Base-by-base conservation (phyloP, 1,140 invertebrate genomes). In the Lamellibrachia luymesi region DNA sequence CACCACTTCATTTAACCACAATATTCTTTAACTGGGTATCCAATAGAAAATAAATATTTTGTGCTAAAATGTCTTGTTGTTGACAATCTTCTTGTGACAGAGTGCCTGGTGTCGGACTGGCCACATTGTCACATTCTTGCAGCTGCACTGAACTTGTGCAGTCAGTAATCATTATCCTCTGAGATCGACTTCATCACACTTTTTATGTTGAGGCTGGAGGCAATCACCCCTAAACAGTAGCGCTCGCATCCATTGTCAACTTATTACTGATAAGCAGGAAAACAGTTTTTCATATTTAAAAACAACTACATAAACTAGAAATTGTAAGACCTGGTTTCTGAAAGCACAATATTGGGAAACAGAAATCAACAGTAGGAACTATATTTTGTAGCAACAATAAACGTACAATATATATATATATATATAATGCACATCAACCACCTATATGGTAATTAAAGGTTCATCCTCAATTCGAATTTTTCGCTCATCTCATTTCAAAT, bases 21-120 rank as follows among this genome's bases (percentile, higher is more conserved):
- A 80, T 17, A 80, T 10, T 80, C 6, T 56, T 56, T 56, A 6
- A 56, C 17, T 17, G 17, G 17, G 1, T 17, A 80, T 22, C 64
- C 64, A 80, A 17, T 80, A 80, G 64, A 80, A 80, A 80, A 80
- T 80, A 80, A 80, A 80, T 80, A 80, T 80, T 80, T 80, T 80
- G 64, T 80, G 64, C 64, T 80, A 80, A 80, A 22, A 80, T 80
- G 17, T 80, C 64, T 2, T 22, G 17, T 80, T 80, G 25, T 80
- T 13, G 10, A 80, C 64, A 80, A 80, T 80, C 64, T 8, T 80
- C 64, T 17, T 80, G 64, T 80, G 64, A 80, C 64, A 80, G 38
- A 38, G 64, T 22, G 17, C 64, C 17, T 17, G 17, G 64, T 80
- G 64, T 80, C 64, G 2, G 25, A 80, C 64, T 80, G 64, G 13